Evolutionary conservation across 2,888 invertebrate species (phyloP).

Genomic region (Amphimallon solstitiale): DNA sequence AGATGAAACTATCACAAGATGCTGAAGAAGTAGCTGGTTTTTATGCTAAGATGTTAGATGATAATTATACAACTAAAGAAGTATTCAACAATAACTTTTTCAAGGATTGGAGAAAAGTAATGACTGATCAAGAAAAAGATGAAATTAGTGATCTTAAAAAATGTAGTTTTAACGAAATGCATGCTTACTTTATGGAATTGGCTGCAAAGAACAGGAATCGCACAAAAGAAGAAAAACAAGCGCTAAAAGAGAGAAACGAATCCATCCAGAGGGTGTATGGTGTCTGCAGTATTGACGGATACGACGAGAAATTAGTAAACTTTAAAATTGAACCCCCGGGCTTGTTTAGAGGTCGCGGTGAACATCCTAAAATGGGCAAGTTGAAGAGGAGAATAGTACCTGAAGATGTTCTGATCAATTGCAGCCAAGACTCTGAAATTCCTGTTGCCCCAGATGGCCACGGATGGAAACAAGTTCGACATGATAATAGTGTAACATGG

Average conservation of each 20-base stretch:
- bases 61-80: constrained; percentile 97
- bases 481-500: constrained; percentile 97
- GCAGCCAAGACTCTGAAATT: constrained; percentile 87
- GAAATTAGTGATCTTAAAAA: constrained; percentile 89
- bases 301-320: constrained; percentile 98
- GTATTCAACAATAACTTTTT: constrained; percentile 97
- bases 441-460: constrained; percentile 91
- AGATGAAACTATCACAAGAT: constrained; percentile 79
- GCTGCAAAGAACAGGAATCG: constrained; percentile 89
- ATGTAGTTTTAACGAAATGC: constrained; percentile 94
- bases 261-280: constrained; percentile 91
- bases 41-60: constrained; percentile 97
- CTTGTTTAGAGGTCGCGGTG: constrained; percentile 84
- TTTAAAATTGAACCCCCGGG: constrained; percentile 99
- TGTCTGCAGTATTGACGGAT: constrained; percentile 94
- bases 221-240: constrained; percentile 94
- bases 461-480: constrained; percentile 96
- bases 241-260: constrained; percentile 89
- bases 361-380: constrained; percentile 99
- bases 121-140: constrained; percentile 88
- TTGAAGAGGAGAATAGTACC: constrained; percentile 90
- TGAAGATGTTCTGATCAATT: constrained; percentile 97
- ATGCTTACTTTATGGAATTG: constrained; percentile 80
- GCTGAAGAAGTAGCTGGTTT: constrained; percentile 97
- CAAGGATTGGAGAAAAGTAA: constrained; percentile 93